Evolutionary conservation across 2,113 vertebrate species (phyloP).

Genomic region (Zapornia atra): DNA sequence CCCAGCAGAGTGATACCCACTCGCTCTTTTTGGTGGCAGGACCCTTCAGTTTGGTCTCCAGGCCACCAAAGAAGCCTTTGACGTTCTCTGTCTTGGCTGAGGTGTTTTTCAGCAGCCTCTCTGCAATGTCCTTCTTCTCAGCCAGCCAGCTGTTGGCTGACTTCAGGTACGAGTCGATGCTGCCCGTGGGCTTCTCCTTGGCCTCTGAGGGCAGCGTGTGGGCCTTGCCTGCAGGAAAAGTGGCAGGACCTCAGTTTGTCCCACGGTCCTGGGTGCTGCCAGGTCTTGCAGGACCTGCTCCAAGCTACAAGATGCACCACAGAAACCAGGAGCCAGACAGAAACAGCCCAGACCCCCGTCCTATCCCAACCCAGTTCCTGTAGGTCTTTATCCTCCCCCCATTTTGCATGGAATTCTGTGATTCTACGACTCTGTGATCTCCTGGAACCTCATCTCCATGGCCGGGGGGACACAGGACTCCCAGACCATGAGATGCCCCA

Average conservation of each 20-base stretch:
- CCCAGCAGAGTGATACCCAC: slow-evolving; percentile 65
- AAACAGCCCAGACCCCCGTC: not conserved
- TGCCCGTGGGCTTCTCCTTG: slow-evolving; percentile 78
- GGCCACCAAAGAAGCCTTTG: slow-evolving; percentile 91
- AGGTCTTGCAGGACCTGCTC: not conserved
- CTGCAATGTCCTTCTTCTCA: slow-evolving; percentile 91
- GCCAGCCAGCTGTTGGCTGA: slow-evolving; percentile 92
- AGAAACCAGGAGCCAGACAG: not conserved
- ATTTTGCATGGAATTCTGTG: not conserved
- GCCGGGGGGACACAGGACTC: not conserved
- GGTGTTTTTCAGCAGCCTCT: slow-evolving; percentile 88
- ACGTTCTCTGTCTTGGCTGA: slow-evolving; percentile 83
- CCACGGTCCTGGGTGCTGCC: not conserved
- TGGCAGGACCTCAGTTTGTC: not conserved
- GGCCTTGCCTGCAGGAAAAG: slow-evolving; percentile 75
- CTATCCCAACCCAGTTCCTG: not conserved
- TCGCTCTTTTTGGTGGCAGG: slow-evolving; percentile 77
- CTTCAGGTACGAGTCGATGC: slow-evolving; percentile 87
- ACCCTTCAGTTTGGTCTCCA: slow-evolving; percentile 91
- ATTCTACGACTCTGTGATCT: not conserved
- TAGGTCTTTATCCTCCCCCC: not conserved
- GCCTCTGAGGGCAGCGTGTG: slow-evolving; percentile 82
- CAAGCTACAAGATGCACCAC: not conserved
- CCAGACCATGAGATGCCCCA: not conserved
- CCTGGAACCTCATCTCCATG: not conserved